Conservation (phyloP, 2,797 vertebrate genomes). For the Limnodromus scolopaceus region DNA sequence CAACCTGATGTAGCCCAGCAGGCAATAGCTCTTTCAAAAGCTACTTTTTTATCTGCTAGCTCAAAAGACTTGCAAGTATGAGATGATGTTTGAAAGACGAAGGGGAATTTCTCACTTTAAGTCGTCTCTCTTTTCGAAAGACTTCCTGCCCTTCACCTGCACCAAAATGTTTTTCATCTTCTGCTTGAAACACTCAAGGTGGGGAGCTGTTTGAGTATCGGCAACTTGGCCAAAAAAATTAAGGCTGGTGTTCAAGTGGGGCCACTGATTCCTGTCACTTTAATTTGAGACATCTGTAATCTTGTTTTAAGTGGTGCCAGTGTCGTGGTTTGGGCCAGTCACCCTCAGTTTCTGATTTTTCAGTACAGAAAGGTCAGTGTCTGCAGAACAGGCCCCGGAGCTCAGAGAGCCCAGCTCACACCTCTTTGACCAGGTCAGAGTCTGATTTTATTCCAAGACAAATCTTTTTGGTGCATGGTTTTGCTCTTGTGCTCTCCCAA, state of each 20-base stretch:
- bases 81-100: background rate
- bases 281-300: accelerated
- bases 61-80: background rate
- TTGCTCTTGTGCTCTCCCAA: background rate
- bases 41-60: background rate
- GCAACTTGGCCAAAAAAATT: background rate
- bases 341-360: background rate
- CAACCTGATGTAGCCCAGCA: background rate
- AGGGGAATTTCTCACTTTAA: background rate
- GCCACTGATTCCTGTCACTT: background rate
- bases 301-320: background rate
- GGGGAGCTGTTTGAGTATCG: background rate
- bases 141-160: background rate
- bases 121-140: background rate
- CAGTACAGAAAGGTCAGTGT: background rate
- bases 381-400: background rate
- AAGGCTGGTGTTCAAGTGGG: background rate
- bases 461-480: accelerated
- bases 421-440: background rate
- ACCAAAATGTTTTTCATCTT: background rate
- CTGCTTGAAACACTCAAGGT: background rate
- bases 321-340: background rate
- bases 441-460: background rate
- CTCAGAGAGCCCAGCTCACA: background rate
- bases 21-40: background rate